phyloP scores from a whole-genome alignment of 2,888 invertebrate species.

The Diloba caeruleocephala region DNA sequence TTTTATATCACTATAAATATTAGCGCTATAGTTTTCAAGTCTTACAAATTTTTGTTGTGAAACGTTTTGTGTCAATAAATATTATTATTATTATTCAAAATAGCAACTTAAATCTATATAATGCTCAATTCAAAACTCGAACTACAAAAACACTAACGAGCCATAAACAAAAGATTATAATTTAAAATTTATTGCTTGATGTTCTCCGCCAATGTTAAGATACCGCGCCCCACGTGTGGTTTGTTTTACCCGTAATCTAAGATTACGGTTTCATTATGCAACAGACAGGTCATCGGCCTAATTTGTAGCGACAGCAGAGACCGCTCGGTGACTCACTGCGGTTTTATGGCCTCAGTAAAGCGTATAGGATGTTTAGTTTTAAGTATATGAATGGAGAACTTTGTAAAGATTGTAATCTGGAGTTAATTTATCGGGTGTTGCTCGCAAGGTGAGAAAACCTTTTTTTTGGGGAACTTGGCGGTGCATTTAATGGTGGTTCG shows the following conservation, averaged over 20 bases:
- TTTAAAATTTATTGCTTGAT: background rate
- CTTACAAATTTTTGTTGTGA: too few relatives aligned
- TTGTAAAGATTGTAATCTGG: conserved; percentile 26
- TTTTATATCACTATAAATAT: too few relatives aligned
- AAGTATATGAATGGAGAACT: conserved; percentile 28
- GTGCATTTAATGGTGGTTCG: background rate
- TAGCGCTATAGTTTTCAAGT: too few relatives aligned
- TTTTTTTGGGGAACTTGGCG: conserved; percentile 6
- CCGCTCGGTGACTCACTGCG: conserved; percentile 55
- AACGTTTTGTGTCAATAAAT: too few relatives aligned
- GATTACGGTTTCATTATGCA: conserved; percentile 68
- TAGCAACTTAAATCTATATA: too few relatives aligned
- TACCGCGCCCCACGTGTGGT: conserved; percentile 36
- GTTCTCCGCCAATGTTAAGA: conserved; percentile 20
- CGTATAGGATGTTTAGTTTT: conserved; percentile 32
- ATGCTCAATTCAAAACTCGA: background rate
- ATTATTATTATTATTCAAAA: too few relatives aligned
- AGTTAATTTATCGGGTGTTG: conserved; percentile 10
- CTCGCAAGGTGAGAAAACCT: background rate
- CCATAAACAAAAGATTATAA: background rate
- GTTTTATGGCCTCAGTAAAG: conserved; percentile 47
- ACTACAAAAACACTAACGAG: background rate
- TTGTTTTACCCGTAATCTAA: conserved; percentile 55
- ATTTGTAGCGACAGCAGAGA: conserved; percentile 65
- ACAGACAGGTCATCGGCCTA: conserved; percentile 76